Percentiles rank a stretch among this genome's conserved stretches.
phyloP scores from a whole-genome alignment of 2,113 vertebrate species.

The Rhinolophus sinicus region DNA sequence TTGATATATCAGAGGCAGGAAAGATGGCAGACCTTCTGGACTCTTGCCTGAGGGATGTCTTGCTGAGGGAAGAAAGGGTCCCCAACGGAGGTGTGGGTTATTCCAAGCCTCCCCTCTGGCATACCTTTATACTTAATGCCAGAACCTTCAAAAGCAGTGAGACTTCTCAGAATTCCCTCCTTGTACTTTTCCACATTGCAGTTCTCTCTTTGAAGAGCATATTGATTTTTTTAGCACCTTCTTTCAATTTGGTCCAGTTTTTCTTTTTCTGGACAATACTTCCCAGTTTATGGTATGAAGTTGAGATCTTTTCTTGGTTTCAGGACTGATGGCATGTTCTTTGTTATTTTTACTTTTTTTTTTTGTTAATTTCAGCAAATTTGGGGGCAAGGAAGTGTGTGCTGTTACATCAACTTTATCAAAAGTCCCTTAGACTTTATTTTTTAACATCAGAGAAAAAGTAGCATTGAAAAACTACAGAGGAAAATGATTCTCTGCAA shows the following conservation, averaged over 20 bases:
- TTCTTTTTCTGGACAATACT: slow-evolving; percentile 13
- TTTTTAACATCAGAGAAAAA: slow-evolving; percentile 33
- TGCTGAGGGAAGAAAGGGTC: background rate
- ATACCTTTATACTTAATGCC: background rate
- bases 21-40: background rate
- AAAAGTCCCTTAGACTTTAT: background rate
- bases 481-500: slow-evolving; percentile 4
- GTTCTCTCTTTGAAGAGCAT: slow-evolving; percentile 28
- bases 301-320: slow-evolving; percentile 5
- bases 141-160: background rate
- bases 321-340: background rate
- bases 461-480: background rate
- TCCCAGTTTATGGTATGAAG: background rate
- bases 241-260: background rate
- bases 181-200: background rate
- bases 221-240: background rate
- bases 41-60: background rate
- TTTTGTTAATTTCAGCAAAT: slow-evolving; percentile 23
- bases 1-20: background rate
- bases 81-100: background rate
- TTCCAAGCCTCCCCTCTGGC: background rate
- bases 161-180: slow-evolving; percentile 7
- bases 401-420: background rate
- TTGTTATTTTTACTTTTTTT: slow-evolving; percentile 25
- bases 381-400: background rate